These are phyloP conservation scores for Neomorphus geoffroyi DNA, from an alignment of 2,797 vertebrate species.

Conservation along the genomic window DNA sequence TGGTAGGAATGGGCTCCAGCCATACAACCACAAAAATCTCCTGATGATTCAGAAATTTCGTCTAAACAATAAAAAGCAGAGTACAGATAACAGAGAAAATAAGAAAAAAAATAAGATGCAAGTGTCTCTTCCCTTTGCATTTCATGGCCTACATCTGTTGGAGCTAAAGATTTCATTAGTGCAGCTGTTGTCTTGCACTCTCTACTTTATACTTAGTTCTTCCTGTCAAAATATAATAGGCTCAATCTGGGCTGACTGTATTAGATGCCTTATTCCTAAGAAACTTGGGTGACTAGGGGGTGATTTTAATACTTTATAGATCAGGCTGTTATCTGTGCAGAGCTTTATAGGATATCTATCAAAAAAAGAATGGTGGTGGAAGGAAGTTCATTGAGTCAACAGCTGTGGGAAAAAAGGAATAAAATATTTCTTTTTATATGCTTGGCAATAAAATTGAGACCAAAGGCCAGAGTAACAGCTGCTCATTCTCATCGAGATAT, in stretches of 20 bases:
- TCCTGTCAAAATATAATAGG: background rate
- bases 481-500: constrained; percentile 15
- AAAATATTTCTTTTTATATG: constrained; percentile 55
- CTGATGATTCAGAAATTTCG: constrained; percentile 65
- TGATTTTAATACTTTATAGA: constrained; percentile 24
- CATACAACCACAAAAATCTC: constrained; percentile 63
- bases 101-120: constrained; percentile 33
- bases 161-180: constrained; percentile 54
- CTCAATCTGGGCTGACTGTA: background rate
- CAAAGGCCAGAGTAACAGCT: constrained; percentile 59
- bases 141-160: constrained; percentile 44
- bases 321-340: background rate
- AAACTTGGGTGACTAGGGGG: background rate
- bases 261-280: background rate
- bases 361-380: background rate
- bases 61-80: constrained; percentile 60
- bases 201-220: background rate
- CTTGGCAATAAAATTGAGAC: constrained; percentile 44
- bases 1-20: constrained; percentile 61
- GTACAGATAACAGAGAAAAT: constrained; percentile 57
- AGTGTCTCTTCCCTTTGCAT: constrained; percentile 21
- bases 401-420: constrained; percentile 34
- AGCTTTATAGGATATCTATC: constrained; percentile 2
- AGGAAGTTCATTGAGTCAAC: constrained; percentile 39
- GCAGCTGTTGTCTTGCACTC: constrained; percentile 30